Percentiles rank a stretch among this genome's conserved stretches.
These are phyloP conservation scores for Scomber colias DNA, from an alignment of 2,113 vertebrate species.

Conservation along the genomic window DNA sequence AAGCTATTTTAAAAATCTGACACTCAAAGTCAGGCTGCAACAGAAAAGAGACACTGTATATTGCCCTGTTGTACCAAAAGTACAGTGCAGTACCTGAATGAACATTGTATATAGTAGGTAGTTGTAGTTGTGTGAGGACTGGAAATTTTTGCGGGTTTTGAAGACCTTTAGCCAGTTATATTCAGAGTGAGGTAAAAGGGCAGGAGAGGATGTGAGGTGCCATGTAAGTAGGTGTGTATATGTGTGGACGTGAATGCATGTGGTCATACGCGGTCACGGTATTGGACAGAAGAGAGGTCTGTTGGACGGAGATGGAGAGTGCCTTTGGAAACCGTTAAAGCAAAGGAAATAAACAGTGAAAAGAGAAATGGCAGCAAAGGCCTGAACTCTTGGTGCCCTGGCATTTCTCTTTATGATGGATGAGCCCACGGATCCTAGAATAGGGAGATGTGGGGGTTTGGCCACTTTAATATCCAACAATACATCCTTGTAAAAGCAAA, in stretches of 20 bases:
- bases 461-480: slow-evolving; percentile 71
- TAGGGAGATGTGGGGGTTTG: slow-evolving; percentile 58
- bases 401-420: slow-evolving; percentile 78
- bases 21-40: background rate
- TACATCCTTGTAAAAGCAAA: slow-evolving; percentile 66
- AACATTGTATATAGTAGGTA: background rate
- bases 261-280: slow-evolving; percentile 35
- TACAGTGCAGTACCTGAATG: background rate
- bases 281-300: slow-evolving; percentile 39
- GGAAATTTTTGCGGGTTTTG: background rate
- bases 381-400: slow-evolving; percentile 74
- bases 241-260: slow-evolving; percentile 19
- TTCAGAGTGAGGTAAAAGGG: background rate
- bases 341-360: slow-evolving; percentile 79
- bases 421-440: slow-evolving; percentile 63
- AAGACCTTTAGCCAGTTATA: background rate
- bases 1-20: background rate
- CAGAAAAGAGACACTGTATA: too few relatives aligned
- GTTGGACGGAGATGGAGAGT: slow-evolving; percentile 33
- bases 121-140: background rate
- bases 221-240: background rate
- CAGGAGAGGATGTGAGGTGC: slow-evolving; percentile 3
- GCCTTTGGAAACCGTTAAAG: slow-evolving; percentile 72
- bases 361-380: slow-evolving; percentile 74
- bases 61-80: background rate